These are phyloP conservation scores for Oeneis ivallda DNA, from an alignment of 2,888 invertebrate species.

Conservation along the genomic window DNA sequence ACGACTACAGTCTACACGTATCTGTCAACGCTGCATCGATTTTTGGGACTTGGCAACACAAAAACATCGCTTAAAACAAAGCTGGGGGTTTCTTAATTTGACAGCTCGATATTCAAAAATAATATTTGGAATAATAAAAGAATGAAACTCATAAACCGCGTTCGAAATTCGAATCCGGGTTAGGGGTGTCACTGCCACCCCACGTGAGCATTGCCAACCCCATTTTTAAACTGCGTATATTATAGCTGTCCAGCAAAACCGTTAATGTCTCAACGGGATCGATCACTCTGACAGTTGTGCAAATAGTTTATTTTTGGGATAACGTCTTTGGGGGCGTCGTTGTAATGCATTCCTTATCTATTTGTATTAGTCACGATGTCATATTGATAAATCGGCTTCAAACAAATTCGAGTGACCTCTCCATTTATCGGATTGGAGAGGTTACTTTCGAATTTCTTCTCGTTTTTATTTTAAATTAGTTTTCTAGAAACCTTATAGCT, in stretches of 20 bases:
- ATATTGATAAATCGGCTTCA: conserved; percentile 60
- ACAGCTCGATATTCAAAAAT: conserved; percentile 34
- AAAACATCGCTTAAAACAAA: conserved; percentile 63
- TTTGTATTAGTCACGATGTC: conserved; percentile 48
- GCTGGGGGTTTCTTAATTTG: conserved; percentile 57
- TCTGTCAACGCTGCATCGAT: conserved; percentile 60
- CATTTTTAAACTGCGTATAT: conserved; percentile 74
- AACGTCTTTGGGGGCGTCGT: conserved; percentile 60
- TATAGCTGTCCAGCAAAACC: conserved; percentile 72
- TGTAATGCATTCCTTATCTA: conserved; percentile 60
- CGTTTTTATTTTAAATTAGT: too few relatives aligned
- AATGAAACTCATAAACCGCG: conserved; percentile 38
- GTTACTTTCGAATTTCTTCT: not conserved
- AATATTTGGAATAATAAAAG: conserved; percentile 13
- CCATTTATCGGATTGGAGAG: too few relatives aligned
- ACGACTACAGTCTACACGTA: conserved; percentile 62
- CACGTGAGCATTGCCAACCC: conserved; percentile 67
- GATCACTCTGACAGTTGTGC: conserved; percentile 74
- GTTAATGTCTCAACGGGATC: conserved; percentile 73
- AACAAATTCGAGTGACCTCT: too few relatives aligned
- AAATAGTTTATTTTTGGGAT: conserved; percentile 68
- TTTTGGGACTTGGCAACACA: conserved; percentile 46
- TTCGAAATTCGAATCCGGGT: conserved; percentile 64
- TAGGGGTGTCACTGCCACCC: conserved; percentile 74
- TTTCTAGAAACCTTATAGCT: too few relatives aligned